phyloP scores from a whole-genome alignment of 2,113 vertebrate genomes.

The Grallaria varia region DNA sequence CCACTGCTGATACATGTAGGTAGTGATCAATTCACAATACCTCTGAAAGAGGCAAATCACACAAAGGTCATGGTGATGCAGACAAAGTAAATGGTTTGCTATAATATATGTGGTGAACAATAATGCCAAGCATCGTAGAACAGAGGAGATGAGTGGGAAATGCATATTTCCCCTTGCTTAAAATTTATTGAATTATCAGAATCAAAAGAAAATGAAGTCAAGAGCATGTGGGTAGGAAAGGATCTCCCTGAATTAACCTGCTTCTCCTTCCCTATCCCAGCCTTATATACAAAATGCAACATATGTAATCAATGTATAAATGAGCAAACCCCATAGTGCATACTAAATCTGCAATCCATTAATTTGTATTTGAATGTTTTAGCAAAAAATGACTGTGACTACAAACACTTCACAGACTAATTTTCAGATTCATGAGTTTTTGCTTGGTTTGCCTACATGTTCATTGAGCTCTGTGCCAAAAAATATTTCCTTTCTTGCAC shows the following conservation, averaged over 20 bases:
- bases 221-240: neutral
- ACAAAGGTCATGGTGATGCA: neutral
- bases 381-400: neutral
- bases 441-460: constrained; percentile 11
- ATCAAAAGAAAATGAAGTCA: neutral
- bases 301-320: neutral
- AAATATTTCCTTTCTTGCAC: neutral
- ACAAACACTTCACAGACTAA: constrained; percentile 30
- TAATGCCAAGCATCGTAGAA: neutral
- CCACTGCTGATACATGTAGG: too few species aligned
- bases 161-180: neutral
- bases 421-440: constrained; percentile 37
- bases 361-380: constrained; percentile 24
- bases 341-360: neutral
- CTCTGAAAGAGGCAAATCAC: neutral
- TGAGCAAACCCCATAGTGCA: neutral
- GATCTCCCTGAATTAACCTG: neutral
- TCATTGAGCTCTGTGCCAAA: neutral
- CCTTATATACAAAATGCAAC: neutral
- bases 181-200: neutral
- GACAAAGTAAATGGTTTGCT: neutral
- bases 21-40: neutral
- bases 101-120: neutral
- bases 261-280: neutral
- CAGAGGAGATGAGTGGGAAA: neutral